A percentile compares a stretch with the other conserved stretches of the same genome.
These are phyloP conservation scores for Acholoe squamosa DNA, from an alignment of 2,888 invertebrate species.

Conservation along the genomic window DNA sequence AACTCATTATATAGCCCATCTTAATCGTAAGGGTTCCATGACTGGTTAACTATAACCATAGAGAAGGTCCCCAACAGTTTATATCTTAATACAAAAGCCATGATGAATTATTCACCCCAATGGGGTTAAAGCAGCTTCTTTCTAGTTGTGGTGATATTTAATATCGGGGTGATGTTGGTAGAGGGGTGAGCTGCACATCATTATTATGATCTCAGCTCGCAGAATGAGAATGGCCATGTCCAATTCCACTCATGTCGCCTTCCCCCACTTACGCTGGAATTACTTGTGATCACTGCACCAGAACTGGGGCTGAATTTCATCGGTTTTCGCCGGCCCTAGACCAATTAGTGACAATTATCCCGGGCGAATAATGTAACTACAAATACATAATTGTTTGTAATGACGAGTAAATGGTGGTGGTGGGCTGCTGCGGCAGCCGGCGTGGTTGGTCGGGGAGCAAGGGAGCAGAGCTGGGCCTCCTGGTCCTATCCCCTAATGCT, in stretches of 20 bases:
- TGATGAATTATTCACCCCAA: too few species aligned
- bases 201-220: not conserved
- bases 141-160: too few species aligned
- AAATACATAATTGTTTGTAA: constrained; percentile 62
- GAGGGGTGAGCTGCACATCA: not conserved
- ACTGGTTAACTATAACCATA: too few species aligned
- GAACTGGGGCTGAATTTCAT: constrained; percentile 58
- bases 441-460: not conserved
- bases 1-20: too few species aligned
- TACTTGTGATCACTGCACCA: constrained; percentile 61
- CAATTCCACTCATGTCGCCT: constrained; percentile 54
- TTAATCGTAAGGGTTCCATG: too few species aligned
- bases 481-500: not conserved
- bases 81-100: too few species aligned
- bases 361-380: constrained; percentile 56
- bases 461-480: not conserved
- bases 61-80: too few species aligned
- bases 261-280: constrained; percentile 46
- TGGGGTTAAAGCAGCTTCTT: too few species aligned
- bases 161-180: too few species aligned
- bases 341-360: constrained; percentile 59
- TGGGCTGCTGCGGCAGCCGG: constrained; percentile 45
- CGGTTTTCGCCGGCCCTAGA: constrained; percentile 46
- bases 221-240: not conserved
- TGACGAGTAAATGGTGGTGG: constrained; percentile 53